Percentiles rank a stretch among this genome's conserved stretches.
Conservation (phyloP, 2,888 invertebrate species). For the Lasioglossum lativentre region DNA sequence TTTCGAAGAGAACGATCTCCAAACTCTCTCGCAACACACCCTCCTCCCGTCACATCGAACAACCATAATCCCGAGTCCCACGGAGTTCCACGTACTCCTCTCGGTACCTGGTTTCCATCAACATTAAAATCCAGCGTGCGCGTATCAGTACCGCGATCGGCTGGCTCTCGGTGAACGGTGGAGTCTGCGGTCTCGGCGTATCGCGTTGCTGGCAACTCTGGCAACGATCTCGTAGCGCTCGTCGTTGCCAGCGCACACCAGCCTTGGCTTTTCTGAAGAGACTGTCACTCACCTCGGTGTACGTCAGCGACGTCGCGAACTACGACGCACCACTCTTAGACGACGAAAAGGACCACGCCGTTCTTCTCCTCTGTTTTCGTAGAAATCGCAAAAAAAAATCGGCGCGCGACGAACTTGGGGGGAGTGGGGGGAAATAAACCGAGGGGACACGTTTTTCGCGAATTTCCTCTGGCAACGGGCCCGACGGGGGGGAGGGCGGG, state of each 20-base stretch:
- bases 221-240: constrained; percentile 40
- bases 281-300: constrained; percentile 73
- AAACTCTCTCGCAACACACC: not conserved
- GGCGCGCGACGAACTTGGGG: no score
- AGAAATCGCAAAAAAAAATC: not conserved
- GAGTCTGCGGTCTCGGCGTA: not conserved
- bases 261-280: constrained; percentile 66
- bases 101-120: not conserved
- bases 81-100: no score
- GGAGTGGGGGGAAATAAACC: no score
- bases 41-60: not conserved
- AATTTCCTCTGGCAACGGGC: not conserved
- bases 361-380: not conserved
- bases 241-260: constrained; percentile 10
- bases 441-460: not conserved
- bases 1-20: not conserved
- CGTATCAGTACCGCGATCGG: constrained; percentile 5
- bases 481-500: no score
- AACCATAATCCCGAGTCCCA: not conserved
- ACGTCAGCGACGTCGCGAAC: constrained; percentile 69
- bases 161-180: not conserved
- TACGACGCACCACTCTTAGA: constrained; percentile 63
- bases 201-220: constrained; percentile 46
- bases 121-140: not conserved
- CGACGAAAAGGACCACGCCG: constrained; percentile 6